Evolutionary conservation across 2,888 invertebrate genomes (phyloP).

Genomic region (Philereme transversata): DNA sequence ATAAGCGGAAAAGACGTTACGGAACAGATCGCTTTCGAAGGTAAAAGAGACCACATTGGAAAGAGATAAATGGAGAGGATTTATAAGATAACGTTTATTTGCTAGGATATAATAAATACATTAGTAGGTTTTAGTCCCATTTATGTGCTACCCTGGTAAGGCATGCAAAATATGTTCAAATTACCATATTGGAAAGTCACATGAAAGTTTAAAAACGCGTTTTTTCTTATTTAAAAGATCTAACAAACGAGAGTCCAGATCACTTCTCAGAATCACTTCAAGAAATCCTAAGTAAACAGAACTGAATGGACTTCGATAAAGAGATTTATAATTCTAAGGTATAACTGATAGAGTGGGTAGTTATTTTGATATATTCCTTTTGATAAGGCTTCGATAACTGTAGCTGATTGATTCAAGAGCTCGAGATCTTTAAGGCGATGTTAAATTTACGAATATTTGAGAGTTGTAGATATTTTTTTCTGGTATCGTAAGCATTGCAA

Average conservation of each 20-base stretch:
- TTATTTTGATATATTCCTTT: slow-evolving; percentile 30
- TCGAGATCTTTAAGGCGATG: neutral
- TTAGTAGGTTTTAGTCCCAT: too few relatives aligned
- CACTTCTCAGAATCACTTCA: slow-evolving; percentile 15
- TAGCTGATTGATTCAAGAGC: slow-evolving; percentile 16
- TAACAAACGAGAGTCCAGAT: neutral
- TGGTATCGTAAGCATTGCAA: too few relatives aligned
- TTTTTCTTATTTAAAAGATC: neutral
- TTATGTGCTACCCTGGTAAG: too few relatives aligned
- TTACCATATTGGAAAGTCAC: too few relatives aligned
- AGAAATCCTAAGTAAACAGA: slow-evolving; percentile 29
- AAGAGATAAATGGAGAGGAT: too few relatives aligned
- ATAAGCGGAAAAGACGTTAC: too few relatives aligned
- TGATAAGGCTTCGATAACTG: slow-evolving; percentile 27
- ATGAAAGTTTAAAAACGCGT: neutral
- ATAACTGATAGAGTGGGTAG: slow-evolving; percentile 32
- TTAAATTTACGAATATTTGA: neutral
- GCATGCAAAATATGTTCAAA: too few relatives aligned
- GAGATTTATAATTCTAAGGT: slow-evolving; percentile 29
- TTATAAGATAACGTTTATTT: too few relatives aligned
- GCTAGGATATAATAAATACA: too few relatives aligned
- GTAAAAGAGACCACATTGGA: too few relatives aligned
- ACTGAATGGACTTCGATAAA: slow-evolving; percentile 24
- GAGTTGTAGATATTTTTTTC: neutral
- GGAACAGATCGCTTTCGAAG: too few relatives aligned